Base-by-base conservation (phyloP, 2,888 invertebrate genomes). In the Melinopterus prodromus region DNA sequence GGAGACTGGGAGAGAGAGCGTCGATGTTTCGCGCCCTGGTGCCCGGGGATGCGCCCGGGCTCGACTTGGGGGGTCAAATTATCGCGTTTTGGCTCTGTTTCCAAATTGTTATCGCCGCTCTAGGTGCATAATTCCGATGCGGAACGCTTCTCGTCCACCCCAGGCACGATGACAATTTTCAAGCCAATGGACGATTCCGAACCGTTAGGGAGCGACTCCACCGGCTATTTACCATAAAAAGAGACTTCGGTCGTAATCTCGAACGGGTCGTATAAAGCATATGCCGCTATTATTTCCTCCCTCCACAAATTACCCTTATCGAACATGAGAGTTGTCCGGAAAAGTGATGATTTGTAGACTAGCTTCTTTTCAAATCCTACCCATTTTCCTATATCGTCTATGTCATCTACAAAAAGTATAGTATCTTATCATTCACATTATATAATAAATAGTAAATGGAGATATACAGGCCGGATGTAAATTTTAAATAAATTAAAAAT, bases 61-160 rank as follows among this genome's bases (percentile, higher is more conserved):
- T 74, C 74, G 74, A 74, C 81, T 83, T 83, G 81, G 82, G 78
- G 83, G 80, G 79, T 77, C 78, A 78, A 83, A 83, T 83, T 81
- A 83, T 83, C 83, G 80, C 79, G 80, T 77, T 74, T 74, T 78
- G 76, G 83, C 83, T 79, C 81, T 83, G 83, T 83, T 83, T 83
- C 82, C 81, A 82, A 82, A 82, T 83, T 83, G 81, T 81, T 81
- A 81, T 81, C 75, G 77, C 78, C 81, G 74, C 77, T 79, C 71
- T 75, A 79, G 78, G 77, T 77, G 81, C 79, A 79, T 79, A 79
- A 79, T 79, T 81, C 81, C 76, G 81, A 81, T 79, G 81, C 53
- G 53, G 79, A 77, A 81, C 75, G 79, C 79, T 80, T 76, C 71
- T 71, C 79, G 79, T 74, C 77, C 74, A 74, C 79, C 70, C 77